These are phyloP conservation scores for Nesospiza acunhae DNA, from an alignment of 2,113 vertebrate genomes.

Conservation along the genomic window DNA sequence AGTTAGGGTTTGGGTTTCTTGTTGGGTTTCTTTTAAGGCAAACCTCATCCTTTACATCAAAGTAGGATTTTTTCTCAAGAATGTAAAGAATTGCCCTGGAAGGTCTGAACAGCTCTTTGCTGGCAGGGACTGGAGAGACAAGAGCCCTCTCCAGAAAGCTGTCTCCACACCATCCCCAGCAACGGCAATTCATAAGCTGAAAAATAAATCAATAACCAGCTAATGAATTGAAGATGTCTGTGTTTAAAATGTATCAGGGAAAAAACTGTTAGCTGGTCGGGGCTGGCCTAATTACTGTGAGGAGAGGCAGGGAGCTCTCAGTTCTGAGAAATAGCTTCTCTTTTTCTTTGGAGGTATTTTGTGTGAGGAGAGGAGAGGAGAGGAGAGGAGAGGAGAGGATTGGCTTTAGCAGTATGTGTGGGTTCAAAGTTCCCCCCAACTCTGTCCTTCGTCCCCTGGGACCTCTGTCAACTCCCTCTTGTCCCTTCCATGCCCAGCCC, in stretches of 20 bases:
- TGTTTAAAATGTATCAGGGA: slow-evolving; percentile 24
- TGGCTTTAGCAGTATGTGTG: not conserved
- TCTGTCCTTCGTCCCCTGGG: not conserved
- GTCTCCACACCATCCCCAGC: slow-evolving; percentile 36
- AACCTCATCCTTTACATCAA: slow-evolving; percentile 54
- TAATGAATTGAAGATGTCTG: slow-evolving; percentile 68
- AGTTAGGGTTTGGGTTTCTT: not conserved
- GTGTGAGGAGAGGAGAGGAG: no score
- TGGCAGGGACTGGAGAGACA: not conserved
- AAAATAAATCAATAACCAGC: slow-evolving; percentile 64
- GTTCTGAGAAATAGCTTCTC: slow-evolving; percentile 23
- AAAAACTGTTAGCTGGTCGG: slow-evolving; percentile 11
- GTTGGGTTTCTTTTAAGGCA: slow-evolving; percentile 30
- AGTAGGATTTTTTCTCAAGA: slow-evolving; percentile 44
- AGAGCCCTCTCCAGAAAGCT: slow-evolving; percentile 50
- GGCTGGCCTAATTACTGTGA: slow-evolving; percentile 4
- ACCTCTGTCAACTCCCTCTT: not conserved
- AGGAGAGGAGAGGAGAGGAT: no score
- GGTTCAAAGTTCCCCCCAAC: not conserved
- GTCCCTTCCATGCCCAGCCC: not conserved
- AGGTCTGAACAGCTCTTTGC: slow-evolving; percentile 21
- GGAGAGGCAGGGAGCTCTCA: not conserved
- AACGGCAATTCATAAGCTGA: slow-evolving; percentile 49
- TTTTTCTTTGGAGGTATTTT: not conserved
- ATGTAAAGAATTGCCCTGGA: slow-evolving; percentile 63